Conservation (phyloP, 2,113 vertebrate species). For the Bos indicus region DNA sequence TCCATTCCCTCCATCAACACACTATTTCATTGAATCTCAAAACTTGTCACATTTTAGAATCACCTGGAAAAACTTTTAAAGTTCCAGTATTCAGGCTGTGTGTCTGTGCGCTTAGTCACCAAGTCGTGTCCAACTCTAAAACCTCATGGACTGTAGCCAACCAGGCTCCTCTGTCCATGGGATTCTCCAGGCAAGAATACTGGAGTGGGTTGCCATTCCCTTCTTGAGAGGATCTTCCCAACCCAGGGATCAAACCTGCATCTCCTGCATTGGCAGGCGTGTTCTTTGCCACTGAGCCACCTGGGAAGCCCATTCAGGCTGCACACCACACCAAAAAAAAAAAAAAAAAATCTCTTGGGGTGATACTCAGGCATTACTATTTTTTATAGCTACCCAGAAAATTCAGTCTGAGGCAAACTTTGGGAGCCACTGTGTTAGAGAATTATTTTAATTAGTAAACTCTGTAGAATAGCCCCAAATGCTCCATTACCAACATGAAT, state of each 20-base stretch:
- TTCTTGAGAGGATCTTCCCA: not conserved
- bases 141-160: not conserved
- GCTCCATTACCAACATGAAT: not conserved
- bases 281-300: not conserved
- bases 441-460: not conserved
- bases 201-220: not conserved
- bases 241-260: not conserved
- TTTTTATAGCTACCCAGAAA: not conserved
- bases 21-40: not conserved
- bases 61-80: not conserved
- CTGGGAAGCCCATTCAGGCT: not conserved
- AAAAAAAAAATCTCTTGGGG: not conserved
- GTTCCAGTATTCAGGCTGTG: not conserved
- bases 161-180: not conserved
- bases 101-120: not conserved
- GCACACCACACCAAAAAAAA: not conserved
- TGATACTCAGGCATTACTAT: not conserved
- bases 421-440: not conserved
- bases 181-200: not conserved
- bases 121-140: not conserved
- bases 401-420: not conserved
- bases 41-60: not conserved
- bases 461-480: not conserved
- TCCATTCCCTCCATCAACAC: not conserved
- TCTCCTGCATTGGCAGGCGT: not conserved